Base-by-base conservation (phyloP, 2,113 vertebrate species). In the Lagopus muta region DNA sequence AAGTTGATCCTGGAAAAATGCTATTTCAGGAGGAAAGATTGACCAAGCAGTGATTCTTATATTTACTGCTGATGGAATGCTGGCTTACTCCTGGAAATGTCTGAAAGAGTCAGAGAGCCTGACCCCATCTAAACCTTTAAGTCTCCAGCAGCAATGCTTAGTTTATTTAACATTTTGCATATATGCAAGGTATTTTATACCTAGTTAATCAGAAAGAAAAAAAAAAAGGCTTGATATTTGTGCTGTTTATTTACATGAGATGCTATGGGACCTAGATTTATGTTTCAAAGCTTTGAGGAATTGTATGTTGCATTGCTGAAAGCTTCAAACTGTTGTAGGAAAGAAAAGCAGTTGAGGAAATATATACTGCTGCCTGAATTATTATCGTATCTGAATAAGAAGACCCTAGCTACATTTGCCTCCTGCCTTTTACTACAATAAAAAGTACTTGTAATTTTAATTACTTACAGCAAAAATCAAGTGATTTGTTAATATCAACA, bases 401-500 rank as follows among this genome's bases (percentile, higher is more conserved):
- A 69, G 65, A 42, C 42, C n/a, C 55, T 43, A 67, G 69, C 17
- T 1, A 0, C 2, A 7, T 82, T 91, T 82, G 21, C 45, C 64
- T 89, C 87, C 82, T 95, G 72, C 61, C 85, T 92, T 47, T 64
- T 58, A 85, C 71, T 77, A 69, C 71, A 82, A 55, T 72, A 81
- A 90, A 80, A 83, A 40, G 43, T 81, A 67, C 82, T 91, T 83
- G 72, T 81, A 61, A 78, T 89, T 92, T 93, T 95, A 93, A 94
- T 96, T 88, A 84, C 82, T 77, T 80, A 65, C 55, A 92, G 55
- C 57, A 92, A 95, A 91, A 88, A 88, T 92, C 76, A 91, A 93
- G 80, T 88, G 88, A 67, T 90, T 91, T 95, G 69, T 92, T 94
- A 92, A 71, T 76, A 86, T 45, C 73, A 96, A 86, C 91, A 94